These are phyloP conservation scores for Ips nitidus DNA, from an alignment of 1,140 invertebrate species.

Conservation along the genomic window DNA sequence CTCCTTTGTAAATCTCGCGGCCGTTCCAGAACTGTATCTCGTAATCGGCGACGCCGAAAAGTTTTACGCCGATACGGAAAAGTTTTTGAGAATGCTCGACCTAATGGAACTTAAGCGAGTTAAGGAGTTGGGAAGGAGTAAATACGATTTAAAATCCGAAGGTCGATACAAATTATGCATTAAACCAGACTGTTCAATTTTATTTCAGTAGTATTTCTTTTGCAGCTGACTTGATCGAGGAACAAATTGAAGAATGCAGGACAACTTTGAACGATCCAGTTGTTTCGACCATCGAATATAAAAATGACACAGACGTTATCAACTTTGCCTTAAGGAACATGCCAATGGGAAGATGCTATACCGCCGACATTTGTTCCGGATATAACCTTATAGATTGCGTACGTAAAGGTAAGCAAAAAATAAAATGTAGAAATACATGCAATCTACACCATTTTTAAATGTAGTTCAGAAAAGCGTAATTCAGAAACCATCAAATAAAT, in stretches of 20 bases:
- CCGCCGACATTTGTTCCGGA: constrained; percentile 33
- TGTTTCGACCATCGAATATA: not conserved
- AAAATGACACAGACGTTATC: constrained; percentile 19
- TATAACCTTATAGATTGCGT: constrained; percentile 34
- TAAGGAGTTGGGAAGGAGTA: constrained; percentile 24
- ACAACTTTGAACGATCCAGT: not conserved
- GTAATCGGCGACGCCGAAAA: constrained; percentile 33
- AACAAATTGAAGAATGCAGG: constrained; percentile 21
- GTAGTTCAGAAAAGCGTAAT: no score
- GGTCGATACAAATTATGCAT: not conserved
- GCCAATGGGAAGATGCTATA: constrained; percentile 32
- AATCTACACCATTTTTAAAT: no score
- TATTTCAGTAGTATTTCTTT: not conserved
- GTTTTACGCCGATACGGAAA: constrained; percentile 25
- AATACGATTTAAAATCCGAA: constrained; percentile 34
- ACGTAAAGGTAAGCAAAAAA: constrained; percentile 35
- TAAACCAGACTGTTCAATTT: not conserved
- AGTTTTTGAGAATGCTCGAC: constrained; percentile 30
- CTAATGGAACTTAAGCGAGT: constrained; percentile 22
- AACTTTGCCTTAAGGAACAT: constrained; percentile 28
- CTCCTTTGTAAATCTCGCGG: constrained; percentile 32
- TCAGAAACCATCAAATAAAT: no score
- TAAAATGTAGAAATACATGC: no score
- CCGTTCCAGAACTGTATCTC: constrained; percentile 25
- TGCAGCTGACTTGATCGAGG: constrained; percentile 23